Evolutionary conservation across 2,888 invertebrate genomes (phyloP).

Genomic region (Blastobasis lacticolella): DNA sequence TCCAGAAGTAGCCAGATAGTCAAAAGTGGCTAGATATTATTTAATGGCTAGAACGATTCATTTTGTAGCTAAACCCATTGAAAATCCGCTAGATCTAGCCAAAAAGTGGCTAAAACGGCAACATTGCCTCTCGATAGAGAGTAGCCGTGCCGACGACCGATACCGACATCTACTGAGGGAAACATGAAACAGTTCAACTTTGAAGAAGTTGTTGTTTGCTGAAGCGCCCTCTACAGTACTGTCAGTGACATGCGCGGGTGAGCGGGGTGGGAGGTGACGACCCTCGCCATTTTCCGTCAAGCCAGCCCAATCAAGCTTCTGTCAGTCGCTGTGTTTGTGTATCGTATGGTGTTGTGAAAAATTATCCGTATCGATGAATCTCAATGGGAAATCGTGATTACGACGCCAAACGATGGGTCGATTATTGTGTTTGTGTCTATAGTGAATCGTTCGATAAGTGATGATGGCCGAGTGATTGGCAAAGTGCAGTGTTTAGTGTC

Average conservation of each 20-base stretch:
- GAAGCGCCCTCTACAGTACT: constrained; percentile 40
- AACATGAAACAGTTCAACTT: background rate
- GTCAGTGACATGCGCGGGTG: constrained; percentile 41
- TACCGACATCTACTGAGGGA: background rate
- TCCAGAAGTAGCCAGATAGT: too few relatives aligned
- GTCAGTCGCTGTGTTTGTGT: constrained; percentile 73
- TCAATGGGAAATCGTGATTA: constrained; percentile 71
- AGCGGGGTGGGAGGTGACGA: constrained; percentile 47
- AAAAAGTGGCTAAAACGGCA: too few relatives aligned
- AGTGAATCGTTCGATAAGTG: constrained; percentile 65
- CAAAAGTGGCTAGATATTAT: too few relatives aligned
- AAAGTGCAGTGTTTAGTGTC: constrained; percentile 71
- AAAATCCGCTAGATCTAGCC: too few relatives aligned
- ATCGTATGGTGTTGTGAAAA: constrained; percentile 66
- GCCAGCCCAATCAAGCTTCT: constrained; percentile 67
- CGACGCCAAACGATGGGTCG: constrained; percentile 69
- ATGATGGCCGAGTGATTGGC: constrained; percentile 71
- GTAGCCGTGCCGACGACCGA: too few relatives aligned
- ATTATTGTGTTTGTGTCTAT: constrained; percentile 68
- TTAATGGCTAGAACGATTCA: too few relatives aligned
- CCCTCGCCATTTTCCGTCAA: constrained; percentile 71
- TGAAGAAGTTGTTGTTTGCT: constrained; percentile 8
- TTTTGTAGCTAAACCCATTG: too few relatives aligned
- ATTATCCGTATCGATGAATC: constrained; percentile 69
- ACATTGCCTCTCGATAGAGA: too few relatives aligned